Evolutionary conservation across 2,113 vertebrate species (phyloP).

Genomic region (Paralichthys olivaceus): DNA sequence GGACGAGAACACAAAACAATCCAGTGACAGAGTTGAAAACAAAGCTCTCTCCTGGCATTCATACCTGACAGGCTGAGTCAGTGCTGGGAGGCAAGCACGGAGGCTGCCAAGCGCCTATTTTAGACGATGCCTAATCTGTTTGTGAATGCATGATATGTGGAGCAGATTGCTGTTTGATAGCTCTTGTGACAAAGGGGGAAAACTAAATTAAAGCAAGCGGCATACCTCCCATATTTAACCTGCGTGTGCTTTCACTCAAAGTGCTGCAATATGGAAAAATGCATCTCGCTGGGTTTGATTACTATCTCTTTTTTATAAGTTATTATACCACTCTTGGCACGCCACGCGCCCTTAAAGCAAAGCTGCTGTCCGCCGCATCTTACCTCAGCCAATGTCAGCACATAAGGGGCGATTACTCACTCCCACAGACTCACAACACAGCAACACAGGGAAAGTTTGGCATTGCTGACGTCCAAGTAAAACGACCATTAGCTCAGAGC

Average conservation of each 20-base stretch:
- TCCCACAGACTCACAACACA: slow-evolving; percentile 18
- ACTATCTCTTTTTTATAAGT: slow-evolving; percentile 31
- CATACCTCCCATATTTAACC: slow-evolving; percentile 29
- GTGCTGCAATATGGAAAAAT: background rate
- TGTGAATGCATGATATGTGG: slow-evolving; percentile 29
- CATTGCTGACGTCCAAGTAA: slow-evolving; percentile 24
- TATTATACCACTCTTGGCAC: slow-evolving; percentile 29
- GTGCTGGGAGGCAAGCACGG: background rate
- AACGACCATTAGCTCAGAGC: slow-evolving; percentile 8
- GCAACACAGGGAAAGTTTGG: slow-evolving; percentile 12
- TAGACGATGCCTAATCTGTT: slow-evolving; percentile 18
- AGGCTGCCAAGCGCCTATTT: slow-evolving; percentile 34
- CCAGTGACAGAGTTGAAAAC: slow-evolving; percentile 40
- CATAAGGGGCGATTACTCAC: slow-evolving; percentile 24
- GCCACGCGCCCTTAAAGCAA: slow-evolving; percentile 5
- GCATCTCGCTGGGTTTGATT: slow-evolving; percentile 21
- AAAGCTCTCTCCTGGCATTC: slow-evolving; percentile 18
- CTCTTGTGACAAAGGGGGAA: slow-evolving; percentile 22
- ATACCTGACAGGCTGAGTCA: slow-evolving; percentile 46
- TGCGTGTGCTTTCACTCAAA: background rate
- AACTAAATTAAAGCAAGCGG: slow-evolving; percentile 24
- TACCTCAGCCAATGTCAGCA: slow-evolving; percentile 23
- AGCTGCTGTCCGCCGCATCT: slow-evolving; percentile 26
- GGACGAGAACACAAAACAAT: slow-evolving; percentile 40
- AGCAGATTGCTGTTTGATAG: slow-evolving; percentile 38